These are phyloP conservation scores for Euschistus heros DNA, from an alignment of 1,140 invertebrate genomes.

Conservation along the genomic window DNA sequence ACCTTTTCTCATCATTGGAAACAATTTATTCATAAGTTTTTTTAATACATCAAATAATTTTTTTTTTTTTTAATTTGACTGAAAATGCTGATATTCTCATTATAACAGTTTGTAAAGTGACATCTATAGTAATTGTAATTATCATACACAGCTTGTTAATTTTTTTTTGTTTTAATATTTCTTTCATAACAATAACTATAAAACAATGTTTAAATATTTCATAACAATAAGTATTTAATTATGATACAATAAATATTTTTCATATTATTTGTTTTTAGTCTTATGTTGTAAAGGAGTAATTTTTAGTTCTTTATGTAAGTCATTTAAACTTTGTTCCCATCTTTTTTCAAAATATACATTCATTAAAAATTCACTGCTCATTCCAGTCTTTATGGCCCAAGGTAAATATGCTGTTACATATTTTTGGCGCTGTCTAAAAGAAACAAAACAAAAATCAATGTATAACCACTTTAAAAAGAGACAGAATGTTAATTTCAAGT, in stretches of 20 bases:
- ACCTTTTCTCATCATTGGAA: too few relatives aligned
- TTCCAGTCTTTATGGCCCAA: slow-evolving; percentile 78
- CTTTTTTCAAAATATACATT: slow-evolving; percentile 86
- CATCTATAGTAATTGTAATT: background rate
- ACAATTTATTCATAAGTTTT: too few relatives aligned
- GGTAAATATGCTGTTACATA: slow-evolving; percentile 72
- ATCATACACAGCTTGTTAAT: background rate
- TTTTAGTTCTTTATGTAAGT: slow-evolving; percentile 68
- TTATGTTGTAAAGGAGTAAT: slow-evolving; percentile 35
- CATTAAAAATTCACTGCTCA: slow-evolving; percentile 61
- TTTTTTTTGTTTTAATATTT: background rate
- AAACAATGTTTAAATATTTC: background rate
- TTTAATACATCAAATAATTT: too few relatives aligned
- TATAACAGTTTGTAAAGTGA: background rate
- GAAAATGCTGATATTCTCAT: too few relatives aligned
- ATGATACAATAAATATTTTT: too few relatives aligned
- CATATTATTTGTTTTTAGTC: too few relatives aligned
- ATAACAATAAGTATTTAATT: too few relatives aligned
- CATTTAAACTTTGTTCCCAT: slow-evolving; percentile 77
- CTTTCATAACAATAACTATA: background rate
- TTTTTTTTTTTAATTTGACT: too few relatives aligned
- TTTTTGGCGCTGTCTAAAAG: slow-evolving; percentile 57
- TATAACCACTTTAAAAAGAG: too few relatives aligned
- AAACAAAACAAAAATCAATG: background rate
- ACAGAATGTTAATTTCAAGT: too few relatives aligned